These are phyloP conservation scores for Pristionchus japonicus DNA, from an alignment of 2,888 invertebrate species.

Conservation along the genomic window DNA sequence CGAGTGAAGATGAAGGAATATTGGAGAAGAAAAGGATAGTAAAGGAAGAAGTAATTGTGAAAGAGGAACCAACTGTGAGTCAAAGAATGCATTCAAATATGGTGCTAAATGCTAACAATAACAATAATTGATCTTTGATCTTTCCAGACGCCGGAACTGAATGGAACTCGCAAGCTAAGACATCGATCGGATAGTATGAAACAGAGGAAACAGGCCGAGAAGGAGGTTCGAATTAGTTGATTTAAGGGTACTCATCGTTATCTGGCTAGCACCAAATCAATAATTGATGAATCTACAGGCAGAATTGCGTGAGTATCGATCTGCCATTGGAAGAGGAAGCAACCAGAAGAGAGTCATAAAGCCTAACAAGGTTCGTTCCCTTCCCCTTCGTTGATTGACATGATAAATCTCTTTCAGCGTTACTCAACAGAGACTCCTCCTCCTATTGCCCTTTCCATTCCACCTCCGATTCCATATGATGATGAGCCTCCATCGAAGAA, in stretches of 20 bases:
- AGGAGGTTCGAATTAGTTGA: background rate
- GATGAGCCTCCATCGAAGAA: conserved; percentile 9
- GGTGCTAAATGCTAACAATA: background rate
- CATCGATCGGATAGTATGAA: conserved; percentile 35
- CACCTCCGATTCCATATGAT: background rate
- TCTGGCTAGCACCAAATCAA: no score
- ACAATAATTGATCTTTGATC: background rate
- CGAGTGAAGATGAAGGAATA: background rate
- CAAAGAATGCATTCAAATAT: background rate
- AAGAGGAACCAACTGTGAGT: background rate
- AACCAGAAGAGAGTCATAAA: conserved; percentile 14
- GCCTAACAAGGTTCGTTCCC: background rate
- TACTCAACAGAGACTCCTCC: background rate
- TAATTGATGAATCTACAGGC: no score
- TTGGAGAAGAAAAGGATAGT: background rate
- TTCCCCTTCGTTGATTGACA: background rate
- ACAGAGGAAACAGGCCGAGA: conserved; percentile 1
- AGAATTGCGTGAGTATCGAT: conserved; percentile 22
- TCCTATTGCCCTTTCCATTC: background rate
- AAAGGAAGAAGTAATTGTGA: background rate
- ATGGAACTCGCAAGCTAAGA: conserved; percentile 30
- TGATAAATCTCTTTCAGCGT: background rate
- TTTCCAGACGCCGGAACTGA: background rate
- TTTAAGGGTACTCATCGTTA: no score
- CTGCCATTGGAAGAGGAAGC: conserved; percentile 17